Evolutionary conservation across 2,113 vertebrate genomes (phyloP).

Genomic region (Sturnus vulgaris): DNA sequence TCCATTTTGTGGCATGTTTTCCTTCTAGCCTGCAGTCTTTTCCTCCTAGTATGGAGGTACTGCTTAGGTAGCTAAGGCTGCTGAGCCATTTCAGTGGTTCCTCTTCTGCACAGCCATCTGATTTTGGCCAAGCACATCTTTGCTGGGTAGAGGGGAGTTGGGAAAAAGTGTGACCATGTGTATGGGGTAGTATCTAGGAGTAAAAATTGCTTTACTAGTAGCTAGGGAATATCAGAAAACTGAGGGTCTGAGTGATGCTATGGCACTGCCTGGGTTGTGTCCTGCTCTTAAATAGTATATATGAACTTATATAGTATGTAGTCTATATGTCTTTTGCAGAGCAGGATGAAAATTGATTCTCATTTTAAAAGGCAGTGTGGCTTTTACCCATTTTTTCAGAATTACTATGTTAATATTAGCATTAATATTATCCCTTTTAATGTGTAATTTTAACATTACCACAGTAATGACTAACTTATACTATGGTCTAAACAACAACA

Average conservation of each 20-base stretch:
- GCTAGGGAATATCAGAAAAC: not conserved
- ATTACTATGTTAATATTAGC: not conserved
- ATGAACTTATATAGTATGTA: too few relatives aligned
- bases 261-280: not conserved
- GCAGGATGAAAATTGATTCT: not conserved
- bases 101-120: not conserved
- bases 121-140: not conserved
- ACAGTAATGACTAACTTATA: not conserved
- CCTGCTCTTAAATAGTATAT: not conserved
- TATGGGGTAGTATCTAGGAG: not conserved
- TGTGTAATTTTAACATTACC: not conserved
- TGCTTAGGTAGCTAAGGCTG: not conserved
- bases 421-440: not conserved
- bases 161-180: not conserved
- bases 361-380: not conserved
- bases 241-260: not conserved
- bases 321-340: not conserved
- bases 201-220: not conserved
- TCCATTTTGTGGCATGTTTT: not conserved
- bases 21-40: not conserved
- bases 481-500: not conserved
- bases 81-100: not conserved
- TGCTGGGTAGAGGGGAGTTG: not conserved
- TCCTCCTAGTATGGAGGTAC: not conserved
- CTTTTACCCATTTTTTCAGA: not conserved